Base-by-base conservation (phyloP, 35 echinoderm and acorn worm species). In the Patiria miniata region DNA sequence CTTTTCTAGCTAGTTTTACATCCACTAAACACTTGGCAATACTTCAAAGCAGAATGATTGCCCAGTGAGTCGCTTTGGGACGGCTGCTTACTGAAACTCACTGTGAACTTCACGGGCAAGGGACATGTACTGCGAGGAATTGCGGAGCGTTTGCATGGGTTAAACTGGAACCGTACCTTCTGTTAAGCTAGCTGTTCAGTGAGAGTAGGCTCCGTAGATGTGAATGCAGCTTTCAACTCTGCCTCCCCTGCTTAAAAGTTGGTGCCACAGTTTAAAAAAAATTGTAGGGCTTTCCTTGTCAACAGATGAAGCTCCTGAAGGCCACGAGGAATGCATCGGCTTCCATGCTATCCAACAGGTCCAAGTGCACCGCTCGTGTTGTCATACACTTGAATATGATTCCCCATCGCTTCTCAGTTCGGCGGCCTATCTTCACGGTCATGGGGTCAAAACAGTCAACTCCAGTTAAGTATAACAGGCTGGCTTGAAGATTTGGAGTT, bases 371-470 rank as follows among this genome's bases (percentile, higher is more conserved):
- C n/a, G n/a, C n/a, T n/a, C n/a, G n/a, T 50, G 86, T 89, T 1
- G 61, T 89, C 40, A 89, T 5, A 26, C 79, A 93, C 33, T 68
- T 85, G 39, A 93, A 89, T 19, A 93, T 78, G 14, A 79, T 23
- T 22, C 79, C 78, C 80, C 39, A 83, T 32, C 80, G 51, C 37
- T 93, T 93, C 30, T 79, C 73, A 34, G 37, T 68, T 3, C 52
- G 15, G n/a, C 81, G 44, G 7, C 77, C 55, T 54, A 84, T 85
- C 42, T 89, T 93, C 14, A 89, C 50, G 1, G 22, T 0, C 37
- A 77, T 77, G 1, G 86, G 91, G n/a, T 81, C 86, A 32, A 85
- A 89, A 39, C 81, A 83, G 53, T 83, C 86, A n/a, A 83, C 73
- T 21, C 86, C 80, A 1, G 79, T 85, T 17, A 52, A 83, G 52